Percentiles rank a stretch among this genome's conserved stretches.
phyloP scores from a whole-genome alignment of 1,140 invertebrate genomes.

The Cotesia chilonis region DNA sequence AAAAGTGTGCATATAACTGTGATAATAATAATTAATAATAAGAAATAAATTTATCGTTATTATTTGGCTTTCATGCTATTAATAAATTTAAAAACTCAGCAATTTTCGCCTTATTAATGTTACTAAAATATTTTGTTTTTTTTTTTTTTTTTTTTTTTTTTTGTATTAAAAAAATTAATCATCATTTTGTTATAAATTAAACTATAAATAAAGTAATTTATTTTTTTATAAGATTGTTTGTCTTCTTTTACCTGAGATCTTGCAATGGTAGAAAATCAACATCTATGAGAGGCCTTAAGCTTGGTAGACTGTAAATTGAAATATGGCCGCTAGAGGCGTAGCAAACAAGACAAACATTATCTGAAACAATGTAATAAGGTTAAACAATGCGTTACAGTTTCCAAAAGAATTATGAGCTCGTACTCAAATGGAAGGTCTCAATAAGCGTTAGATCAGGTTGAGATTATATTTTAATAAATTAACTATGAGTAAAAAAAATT shows the following conservation, averaged over 20 bases:
- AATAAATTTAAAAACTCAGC: too few species aligned
- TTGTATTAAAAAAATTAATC: too few species aligned
- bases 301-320: constrained; percentile 91
- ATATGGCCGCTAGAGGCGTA: constrained; percentile 94
- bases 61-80: neutral
- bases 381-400: constrained; percentile 15
- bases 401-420: too few species aligned
- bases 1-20: neutral
- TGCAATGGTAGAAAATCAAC: constrained; percentile 92
- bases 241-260: constrained; percentile 84
- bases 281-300: constrained; percentile 88
- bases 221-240: neutral
- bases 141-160: too few species aligned
- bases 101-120: too few species aligned
- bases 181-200: too few species aligned
- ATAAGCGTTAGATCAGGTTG: too few species aligned
- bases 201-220: too few species aligned
- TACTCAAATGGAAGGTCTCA: too few species aligned
- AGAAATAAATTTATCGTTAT: neutral
- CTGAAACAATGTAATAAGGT: constrained; percentile 66
- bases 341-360: constrained; percentile 92
- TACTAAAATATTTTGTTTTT: too few species aligned
- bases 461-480: too few species aligned
- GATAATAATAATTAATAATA: neutral
- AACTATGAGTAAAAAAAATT: constrained; percentile 31